A percentile compares a stretch with the other conserved stretches of the same genome.
phyloP scores from a whole-genome alignment of 1,140 invertebrate species.

The Tetramorium simillimum region DNA sequence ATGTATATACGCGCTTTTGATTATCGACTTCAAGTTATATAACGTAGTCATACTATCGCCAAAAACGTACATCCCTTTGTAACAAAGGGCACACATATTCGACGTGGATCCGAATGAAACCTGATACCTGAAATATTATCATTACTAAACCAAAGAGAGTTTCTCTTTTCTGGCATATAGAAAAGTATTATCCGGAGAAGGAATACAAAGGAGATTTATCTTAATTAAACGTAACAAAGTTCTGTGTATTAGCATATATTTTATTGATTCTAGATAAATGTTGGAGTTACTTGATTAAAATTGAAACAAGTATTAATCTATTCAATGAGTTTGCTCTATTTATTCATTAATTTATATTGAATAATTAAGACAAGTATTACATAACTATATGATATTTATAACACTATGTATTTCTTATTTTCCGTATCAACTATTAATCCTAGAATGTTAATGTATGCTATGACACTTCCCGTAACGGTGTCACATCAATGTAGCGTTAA shows the following conservation, averaged over 20 bases:
- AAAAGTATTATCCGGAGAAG: neutral
- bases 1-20: slow-evolving; percentile 60
- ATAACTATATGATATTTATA: neutral
- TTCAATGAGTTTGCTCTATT: neutral
- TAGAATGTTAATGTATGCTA: neutral
- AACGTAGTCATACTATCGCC: slow-evolving; percentile 52
- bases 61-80: slow-evolving; percentile 61
- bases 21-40: slow-evolving; percentile 48
- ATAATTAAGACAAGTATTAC: neutral
- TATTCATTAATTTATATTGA: neutral
- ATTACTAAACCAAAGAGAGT: slow-evolving; percentile 51
- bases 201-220: slow-evolving; percentile 19
- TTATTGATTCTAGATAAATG: slow-evolving; percentile 17
- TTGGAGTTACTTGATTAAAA: neutral
- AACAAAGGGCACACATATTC: slow-evolving; percentile 53
- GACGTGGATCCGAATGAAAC: slow-evolving; percentile 51
- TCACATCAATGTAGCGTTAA: neutral
- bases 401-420: neutral
- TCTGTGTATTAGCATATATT: neutral
- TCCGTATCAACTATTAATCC: neutral
- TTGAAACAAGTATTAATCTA: neutral
- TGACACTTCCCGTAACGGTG: neutral
- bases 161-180: slow-evolving; percentile 8
- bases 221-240: slow-evolving; percentile 7
- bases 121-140: slow-evolving; percentile 52